Conservation (phyloP, 2,113 vertebrate species). For the Ctenodactylus gundi region DNA sequence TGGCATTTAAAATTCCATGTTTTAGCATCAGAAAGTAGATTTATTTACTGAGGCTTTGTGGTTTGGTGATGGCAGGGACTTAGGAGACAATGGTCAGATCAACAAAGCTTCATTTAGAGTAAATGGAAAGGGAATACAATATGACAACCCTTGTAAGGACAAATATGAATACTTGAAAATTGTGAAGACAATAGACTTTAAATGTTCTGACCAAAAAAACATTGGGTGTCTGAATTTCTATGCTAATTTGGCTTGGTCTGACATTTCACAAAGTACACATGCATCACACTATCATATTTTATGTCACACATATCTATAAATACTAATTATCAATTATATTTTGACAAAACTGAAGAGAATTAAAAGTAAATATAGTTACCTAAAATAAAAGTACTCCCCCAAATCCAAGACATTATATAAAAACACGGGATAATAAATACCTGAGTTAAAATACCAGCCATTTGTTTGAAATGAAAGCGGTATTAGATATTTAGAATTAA, state of each 20-base stretch:
- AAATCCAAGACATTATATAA: neutral
- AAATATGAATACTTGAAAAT: neutral
- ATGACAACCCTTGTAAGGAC: neutral
- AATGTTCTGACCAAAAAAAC: neutral
- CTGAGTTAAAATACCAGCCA: neutral
- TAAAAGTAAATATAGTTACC: neutral
- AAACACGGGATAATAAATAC: neutral
- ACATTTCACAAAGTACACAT: neutral
- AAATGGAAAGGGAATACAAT: neutral
- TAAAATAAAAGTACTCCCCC: neutral
- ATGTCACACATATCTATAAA: neutral
- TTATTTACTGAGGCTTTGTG: no score
- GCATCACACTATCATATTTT: neutral
- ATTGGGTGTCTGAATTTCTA: neutral
- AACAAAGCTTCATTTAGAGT: neutral
- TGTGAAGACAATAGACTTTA: neutral
- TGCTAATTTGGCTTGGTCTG: neutral
- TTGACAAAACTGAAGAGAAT: neutral
- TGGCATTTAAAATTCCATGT: neutral
- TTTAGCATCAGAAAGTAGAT: neutral
- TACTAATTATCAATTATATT: neutral
- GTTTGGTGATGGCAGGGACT: accelerated
- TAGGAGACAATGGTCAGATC: neutral
- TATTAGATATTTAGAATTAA: neutral
- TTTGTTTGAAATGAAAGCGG: neutral